These are phyloP conservation scores for Poecilia velifera DNA, from an alignment of 2,797 vertebrate species.

Conservation along the genomic window DNA sequence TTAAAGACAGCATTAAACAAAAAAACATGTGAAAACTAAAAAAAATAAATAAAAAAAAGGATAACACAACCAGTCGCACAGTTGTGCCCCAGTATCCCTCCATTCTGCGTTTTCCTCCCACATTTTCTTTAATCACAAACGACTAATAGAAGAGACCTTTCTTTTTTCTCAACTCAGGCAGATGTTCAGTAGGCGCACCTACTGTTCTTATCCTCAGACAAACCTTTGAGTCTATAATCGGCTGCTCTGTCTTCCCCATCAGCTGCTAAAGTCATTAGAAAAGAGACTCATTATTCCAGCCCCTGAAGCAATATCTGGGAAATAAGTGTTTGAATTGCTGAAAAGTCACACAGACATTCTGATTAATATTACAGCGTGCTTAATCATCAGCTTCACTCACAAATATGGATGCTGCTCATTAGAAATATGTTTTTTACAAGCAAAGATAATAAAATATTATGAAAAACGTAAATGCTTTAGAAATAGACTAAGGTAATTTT, in stretches of 20 bases:
- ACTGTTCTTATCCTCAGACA: slow-evolving; percentile 31
- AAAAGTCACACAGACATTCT: slow-evolving; percentile 72
- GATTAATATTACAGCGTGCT: slow-evolving; percentile 74
- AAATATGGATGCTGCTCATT: slow-evolving; percentile 53
- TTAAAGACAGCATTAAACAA: not conserved
- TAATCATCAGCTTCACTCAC: slow-evolving; percentile 62
- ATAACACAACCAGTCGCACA: slow-evolving; percentile 16
- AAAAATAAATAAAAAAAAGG: not conserved
- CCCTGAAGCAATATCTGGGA: slow-evolving; percentile 60
- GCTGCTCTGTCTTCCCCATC: slow-evolving; percentile 55
- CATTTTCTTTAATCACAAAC: slow-evolving; percentile 61
- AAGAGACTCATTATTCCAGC: slow-evolving; percentile 65
- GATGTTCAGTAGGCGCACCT: slow-evolving; percentile 26
- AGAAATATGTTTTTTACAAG: slow-evolving; percentile 48
- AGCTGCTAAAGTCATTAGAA: slow-evolving; percentile 71
- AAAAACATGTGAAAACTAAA: not conserved
- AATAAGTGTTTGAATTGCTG: slow-evolving; percentile 74
- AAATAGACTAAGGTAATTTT: slow-evolving; percentile 8
- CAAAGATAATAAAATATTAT: slow-evolving; percentile 33
- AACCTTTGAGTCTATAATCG: slow-evolving; percentile 71
- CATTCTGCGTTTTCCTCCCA: slow-evolving; percentile 42
- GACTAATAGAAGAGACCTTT: slow-evolving; percentile 30
- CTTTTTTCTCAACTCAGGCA: slow-evolving; percentile 40
- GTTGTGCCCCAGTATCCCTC: slow-evolving; percentile 34
- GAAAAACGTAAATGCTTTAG: slow-evolving; percentile 15